phyloP scores from a whole-genome alignment of 2,797 vertebrate species.

The Platyrinchus mystaceus region DNA sequence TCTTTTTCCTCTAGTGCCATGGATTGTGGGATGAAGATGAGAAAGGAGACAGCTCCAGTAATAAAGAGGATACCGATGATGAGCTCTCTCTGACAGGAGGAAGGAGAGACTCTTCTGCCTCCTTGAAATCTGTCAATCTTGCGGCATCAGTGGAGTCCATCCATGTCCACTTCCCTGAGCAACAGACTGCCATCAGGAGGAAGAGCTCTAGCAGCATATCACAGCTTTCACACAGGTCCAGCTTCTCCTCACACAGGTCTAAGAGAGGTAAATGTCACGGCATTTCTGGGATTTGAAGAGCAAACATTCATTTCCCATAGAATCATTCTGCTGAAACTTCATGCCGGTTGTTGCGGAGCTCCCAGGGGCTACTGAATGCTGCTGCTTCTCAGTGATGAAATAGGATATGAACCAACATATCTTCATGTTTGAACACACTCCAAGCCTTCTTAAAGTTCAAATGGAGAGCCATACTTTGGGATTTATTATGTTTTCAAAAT shows the following conservation, averaged over 20 bases:
- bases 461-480: not conserved
- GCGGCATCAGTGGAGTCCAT: conserved; percentile 85
- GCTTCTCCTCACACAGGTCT: conserved; percentile 84
- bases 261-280: conserved; percentile 83
- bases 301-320: not conserved
- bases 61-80: conserved; percentile 84
- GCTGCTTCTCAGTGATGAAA: not conserved
- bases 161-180: conserved; percentile 84
- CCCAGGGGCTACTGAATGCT: not conserved
- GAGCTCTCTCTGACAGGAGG: conserved; percentile 77
- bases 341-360: not conserved
- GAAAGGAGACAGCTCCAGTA: conserved; percentile 70
- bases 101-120: conserved; percentile 82
- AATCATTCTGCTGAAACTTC: not conserved
- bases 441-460: conserved; percentile 27
- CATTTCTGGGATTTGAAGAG: not conserved
- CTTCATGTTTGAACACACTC: not conserved
- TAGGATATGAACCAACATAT: not conserved
- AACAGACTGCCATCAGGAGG: conserved; percentile 83
- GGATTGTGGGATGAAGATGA: conserved; percentile 96
- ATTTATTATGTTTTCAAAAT: conserved; percentile 37
- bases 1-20: conserved; percentile 83
- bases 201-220: conserved; percentile 87
- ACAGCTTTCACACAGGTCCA: conserved; percentile 84
- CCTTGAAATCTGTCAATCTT: conserved; percentile 86